Conservation (phyloP, 2,888 invertebrate species). For the Augiades crinisus region DNA sequence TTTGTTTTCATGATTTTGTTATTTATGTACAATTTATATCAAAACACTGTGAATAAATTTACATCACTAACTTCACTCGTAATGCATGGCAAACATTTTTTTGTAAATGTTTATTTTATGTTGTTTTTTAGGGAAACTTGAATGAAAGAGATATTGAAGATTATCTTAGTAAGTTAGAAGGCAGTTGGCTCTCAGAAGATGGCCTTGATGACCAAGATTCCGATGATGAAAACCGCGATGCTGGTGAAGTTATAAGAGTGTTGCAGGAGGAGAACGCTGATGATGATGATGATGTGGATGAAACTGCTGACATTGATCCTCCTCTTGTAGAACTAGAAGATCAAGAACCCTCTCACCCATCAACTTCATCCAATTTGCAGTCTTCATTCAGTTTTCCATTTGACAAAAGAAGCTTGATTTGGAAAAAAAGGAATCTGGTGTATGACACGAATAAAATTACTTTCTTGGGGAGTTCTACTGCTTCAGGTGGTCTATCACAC, state of each 20-base stretch:
- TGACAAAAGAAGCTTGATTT: slow-evolving; percentile 45
- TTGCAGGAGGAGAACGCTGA: slow-evolving; percentile 42
- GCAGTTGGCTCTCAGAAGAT: slow-evolving; percentile 43
- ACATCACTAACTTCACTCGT: slow-evolving; percentile 37
- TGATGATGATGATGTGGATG: slow-evolving; percentile 39
- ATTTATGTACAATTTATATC: slow-evolving; percentile 43
- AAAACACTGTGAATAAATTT: slow-evolving; percentile 42
- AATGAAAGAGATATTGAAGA: slow-evolving; percentile 40
- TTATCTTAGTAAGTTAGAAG: slow-evolving; percentile 37
- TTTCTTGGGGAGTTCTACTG: slow-evolving; percentile 42
- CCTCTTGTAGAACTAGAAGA: slow-evolving; percentile 42
- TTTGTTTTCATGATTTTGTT: slow-evolving; percentile 38
- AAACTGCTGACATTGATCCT: slow-evolving; percentile 45
- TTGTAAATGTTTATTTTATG: slow-evolving; percentile 43
- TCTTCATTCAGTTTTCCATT: slow-evolving; percentile 43
- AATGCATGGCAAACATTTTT: slow-evolving; percentile 41
- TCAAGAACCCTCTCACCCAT: slow-evolving; percentile 40
- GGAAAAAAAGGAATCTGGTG: slow-evolving; percentile 44
- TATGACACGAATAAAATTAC: slow-evolving; percentile 42
- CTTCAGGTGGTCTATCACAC: slow-evolving; percentile 36
- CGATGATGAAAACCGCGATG: slow-evolving; percentile 40
- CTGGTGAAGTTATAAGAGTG: slow-evolving; percentile 43
- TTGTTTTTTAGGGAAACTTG: slow-evolving; percentile 43
- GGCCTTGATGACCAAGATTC: slow-evolving; percentile 42
- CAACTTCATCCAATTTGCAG: slow-evolving; percentile 41